Conservation (phyloP, 2,888 invertebrate genomes). For the Athalia cordata region DNA sequence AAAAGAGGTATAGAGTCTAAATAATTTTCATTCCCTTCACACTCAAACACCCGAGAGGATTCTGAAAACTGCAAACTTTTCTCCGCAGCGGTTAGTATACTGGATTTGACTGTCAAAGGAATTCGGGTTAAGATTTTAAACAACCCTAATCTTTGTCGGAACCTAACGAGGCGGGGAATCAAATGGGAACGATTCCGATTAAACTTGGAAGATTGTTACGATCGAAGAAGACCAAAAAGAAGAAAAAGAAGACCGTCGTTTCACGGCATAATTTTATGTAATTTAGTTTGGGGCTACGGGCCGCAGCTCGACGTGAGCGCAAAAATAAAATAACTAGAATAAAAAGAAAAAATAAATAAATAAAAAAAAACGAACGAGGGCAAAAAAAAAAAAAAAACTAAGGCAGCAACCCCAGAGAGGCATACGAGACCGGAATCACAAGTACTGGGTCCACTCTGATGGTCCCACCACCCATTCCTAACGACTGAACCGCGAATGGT, state of each 20-base stretch:
- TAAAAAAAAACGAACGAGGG: neutral
- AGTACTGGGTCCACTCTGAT: conserved; percentile 19
- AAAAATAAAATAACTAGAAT: too few species aligned
- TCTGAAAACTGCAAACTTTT: too few species aligned
- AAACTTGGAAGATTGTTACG: neutral
- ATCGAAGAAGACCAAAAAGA: neutral
- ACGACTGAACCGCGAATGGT: neutral
- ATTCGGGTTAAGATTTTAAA: too few species aligned
- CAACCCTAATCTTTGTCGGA: too few species aligned
- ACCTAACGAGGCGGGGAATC: too few species aligned
- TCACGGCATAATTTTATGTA: conserved; percentile 22
- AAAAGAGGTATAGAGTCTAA: too few species aligned
- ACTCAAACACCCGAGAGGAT: too few species aligned
- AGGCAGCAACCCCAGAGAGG: neutral
- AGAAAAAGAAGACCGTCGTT: neutral
- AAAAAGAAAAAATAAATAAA: too few species aligned
- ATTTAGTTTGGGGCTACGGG: conserved; percentile 8
- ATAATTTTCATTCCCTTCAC: too few species aligned
- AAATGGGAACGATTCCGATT: neutral
- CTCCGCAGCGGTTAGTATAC: too few species aligned
- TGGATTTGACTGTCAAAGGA: too few species aligned
- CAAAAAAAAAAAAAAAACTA: conserved; percentile 31
- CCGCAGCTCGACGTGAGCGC: too few species aligned
- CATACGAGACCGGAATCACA: conserved; percentile 37
- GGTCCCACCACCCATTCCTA: neutral